Evolutionary conservation across 2,113 vertebrate species (phyloP).

Genomic region (Dicaeum eximium): DNA sequence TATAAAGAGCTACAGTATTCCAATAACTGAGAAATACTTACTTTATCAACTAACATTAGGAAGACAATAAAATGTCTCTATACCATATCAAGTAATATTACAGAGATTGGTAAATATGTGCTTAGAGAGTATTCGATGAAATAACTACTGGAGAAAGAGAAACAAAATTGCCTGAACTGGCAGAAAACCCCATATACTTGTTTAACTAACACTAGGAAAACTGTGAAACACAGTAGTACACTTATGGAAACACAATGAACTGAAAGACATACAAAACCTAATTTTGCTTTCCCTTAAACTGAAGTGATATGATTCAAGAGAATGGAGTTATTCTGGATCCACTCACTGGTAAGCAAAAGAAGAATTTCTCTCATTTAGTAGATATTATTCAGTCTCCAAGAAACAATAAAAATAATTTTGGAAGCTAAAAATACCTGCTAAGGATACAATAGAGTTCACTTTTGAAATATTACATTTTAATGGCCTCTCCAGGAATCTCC

Average conservation of each 20-base stretch:
- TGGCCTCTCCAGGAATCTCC: neutral
- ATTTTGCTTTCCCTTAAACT: neutral
- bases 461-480: slow-evolving; percentile 16
- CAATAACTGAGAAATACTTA: slow-evolving; percentile 46
- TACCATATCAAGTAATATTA: slow-evolving; percentile 19
- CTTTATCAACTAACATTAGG: slow-evolving; percentile 47
- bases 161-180: neutral
- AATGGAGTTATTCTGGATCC: neutral
- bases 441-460: neutral
- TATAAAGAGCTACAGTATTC: slow-evolving; percentile 17
- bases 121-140: slow-evolving; percentile 7
- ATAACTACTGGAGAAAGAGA: neutral
- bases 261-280: neutral
- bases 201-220: neutral
- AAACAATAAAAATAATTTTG: neutral
- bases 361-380: neutral
- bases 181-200: neutral
- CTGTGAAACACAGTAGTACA: neutral
- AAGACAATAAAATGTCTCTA: slow-evolving; percentile 47
- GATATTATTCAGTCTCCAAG: neutral
- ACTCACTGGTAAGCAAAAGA: neutral
- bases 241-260: neutral
- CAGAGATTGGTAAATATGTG: slow-evolving; percentile 10
- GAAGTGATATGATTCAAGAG: neutral
- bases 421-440: slow-evolving; percentile 24